Conservation (phyloP, 1,140 invertebrate species). For the Megalopta genalis region DNA sequence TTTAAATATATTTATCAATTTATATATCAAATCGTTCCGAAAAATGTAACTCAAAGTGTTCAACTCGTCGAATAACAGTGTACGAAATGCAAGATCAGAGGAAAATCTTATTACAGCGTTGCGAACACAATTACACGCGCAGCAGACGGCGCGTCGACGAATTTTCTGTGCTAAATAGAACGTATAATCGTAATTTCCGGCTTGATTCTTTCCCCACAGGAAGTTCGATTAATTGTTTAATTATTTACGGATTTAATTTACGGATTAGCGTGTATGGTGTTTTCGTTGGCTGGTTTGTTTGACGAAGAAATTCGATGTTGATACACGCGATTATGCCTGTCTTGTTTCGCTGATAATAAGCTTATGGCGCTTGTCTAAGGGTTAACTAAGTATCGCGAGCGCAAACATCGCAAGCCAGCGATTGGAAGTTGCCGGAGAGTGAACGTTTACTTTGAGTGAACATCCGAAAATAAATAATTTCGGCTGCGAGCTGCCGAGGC, state of each 20-base stretch:
- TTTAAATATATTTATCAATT: no score
- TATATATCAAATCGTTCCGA: no score
- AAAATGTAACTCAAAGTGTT: no score
- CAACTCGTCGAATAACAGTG: no score
- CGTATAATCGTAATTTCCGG: no score
- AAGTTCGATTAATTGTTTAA: neutral
- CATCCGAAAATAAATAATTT: neutral
- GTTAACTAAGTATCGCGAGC: slow-evolving; percentile 38
- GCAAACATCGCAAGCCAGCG: slow-evolving; percentile 17
- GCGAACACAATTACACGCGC: no score
- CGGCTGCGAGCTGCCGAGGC: no score
- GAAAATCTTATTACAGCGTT: no score
- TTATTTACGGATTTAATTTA: no score
- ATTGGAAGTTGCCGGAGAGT: slow-evolving; percentile 13
- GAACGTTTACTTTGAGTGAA: neutral
- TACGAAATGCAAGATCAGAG: no score
- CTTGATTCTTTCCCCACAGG: neutral
- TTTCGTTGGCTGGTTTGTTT: neutral
- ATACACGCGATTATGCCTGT: slow-evolving; percentile 27
- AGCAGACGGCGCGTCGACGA: no score
- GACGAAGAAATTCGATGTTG: slow-evolving; percentile 21
- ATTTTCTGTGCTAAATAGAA: no score
- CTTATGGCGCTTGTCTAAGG: slow-evolving; percentile 35
- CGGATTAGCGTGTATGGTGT: neutral
- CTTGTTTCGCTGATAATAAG: slow-evolving; percentile 36